Conservation (phyloP, 2,113 vertebrate genomes). For the Chaetorhynchus papuensis region DNA sequence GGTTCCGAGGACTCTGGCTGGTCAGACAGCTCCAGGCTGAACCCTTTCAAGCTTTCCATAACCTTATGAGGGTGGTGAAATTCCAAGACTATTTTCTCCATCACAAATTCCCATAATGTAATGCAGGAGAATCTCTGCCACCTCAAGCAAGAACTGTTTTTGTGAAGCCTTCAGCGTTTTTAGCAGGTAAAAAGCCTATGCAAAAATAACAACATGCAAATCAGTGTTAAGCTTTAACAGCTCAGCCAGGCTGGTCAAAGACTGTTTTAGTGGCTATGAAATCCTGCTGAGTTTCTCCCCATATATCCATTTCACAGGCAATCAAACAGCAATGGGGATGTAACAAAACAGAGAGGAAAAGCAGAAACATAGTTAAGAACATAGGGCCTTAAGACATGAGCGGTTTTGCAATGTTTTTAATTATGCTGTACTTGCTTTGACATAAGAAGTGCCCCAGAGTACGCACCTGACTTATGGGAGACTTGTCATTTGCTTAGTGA, state of each 20-base stretch:
- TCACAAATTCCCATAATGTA: constrained; percentile 66
- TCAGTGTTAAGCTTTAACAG: background rate
- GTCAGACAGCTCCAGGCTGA: constrained; percentile 66
- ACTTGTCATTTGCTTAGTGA: background rate
- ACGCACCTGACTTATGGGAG: background rate
- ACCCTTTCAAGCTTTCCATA: constrained; percentile 69
- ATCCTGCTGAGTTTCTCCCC: background rate
- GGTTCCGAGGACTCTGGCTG: constrained; percentile 66
- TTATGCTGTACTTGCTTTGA: background rate
- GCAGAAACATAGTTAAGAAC: background rate
- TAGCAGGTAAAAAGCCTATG: constrained; percentile 66
- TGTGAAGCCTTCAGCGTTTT: constrained; percentile 49
- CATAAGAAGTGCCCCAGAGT: background rate
- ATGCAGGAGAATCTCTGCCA: constrained; percentile 64
- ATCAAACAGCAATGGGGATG: background rate
- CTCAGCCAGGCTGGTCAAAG: background rate
- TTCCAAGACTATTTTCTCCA: constrained; percentile 65
- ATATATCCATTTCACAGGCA: background rate
- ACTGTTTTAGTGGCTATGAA: background rate
- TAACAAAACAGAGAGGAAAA: background rate
- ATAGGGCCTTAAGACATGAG: background rate
- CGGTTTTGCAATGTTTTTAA: background rate
- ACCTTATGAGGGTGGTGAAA: constrained; percentile 74
- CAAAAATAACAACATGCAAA: background rate
- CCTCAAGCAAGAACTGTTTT: constrained; percentile 62